Conservation (phyloP, 2,113 vertebrate genomes). For the Periophthalmodon schlosseri region DNA sequence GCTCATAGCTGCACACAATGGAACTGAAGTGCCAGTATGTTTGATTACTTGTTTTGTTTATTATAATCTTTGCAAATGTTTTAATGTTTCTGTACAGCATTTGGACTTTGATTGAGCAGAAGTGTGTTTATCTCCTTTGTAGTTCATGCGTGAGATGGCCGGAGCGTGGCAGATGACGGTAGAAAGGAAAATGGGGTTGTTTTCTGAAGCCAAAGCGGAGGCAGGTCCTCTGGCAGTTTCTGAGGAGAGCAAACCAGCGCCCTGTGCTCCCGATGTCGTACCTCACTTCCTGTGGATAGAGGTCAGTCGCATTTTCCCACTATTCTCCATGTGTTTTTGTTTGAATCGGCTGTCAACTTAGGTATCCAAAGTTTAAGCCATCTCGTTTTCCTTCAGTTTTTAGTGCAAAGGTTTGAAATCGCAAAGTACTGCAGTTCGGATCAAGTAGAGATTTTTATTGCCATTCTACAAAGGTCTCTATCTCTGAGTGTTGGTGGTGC, state of each 20-base stretch:
- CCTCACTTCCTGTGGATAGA: constrained; percentile 98
- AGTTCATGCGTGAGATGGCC: constrained; percentile 98
- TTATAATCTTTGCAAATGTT: background rate
- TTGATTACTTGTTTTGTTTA: background rate
- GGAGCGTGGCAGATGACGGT: constrained; percentile 98
- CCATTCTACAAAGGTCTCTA: constrained; percentile 89
- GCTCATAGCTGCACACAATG: constrained; percentile 92
- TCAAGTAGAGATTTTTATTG: constrained; percentile 95
- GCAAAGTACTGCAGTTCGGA: constrained; percentile 97
- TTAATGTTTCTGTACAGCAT: background rate
- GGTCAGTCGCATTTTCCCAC: constrained; percentile 66
- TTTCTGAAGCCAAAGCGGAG: constrained; percentile 86
- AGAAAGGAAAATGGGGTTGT: constrained; percentile 91
- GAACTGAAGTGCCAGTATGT: constrained; percentile 91
- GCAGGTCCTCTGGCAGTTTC: constrained; percentile 93
- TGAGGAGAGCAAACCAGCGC: constrained; percentile 90
- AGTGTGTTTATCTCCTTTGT: background rate
- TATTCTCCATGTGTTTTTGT: background rate
- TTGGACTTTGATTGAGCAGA: background rate
- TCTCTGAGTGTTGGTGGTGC: constrained; percentile 88
- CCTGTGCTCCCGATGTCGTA: constrained; percentile 88
- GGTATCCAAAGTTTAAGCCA: background rate
- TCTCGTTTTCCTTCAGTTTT: constrained; percentile 77
- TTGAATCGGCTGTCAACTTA: background rate
- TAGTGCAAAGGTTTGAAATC: constrained; percentile 95